Percentiles rank a stretch among this genome's conserved stretches.
These are phyloP conservation scores for Agrypnia vestita DNA, from an alignment of 1,140 invertebrate genomes.

Conservation along the genomic window DNA sequence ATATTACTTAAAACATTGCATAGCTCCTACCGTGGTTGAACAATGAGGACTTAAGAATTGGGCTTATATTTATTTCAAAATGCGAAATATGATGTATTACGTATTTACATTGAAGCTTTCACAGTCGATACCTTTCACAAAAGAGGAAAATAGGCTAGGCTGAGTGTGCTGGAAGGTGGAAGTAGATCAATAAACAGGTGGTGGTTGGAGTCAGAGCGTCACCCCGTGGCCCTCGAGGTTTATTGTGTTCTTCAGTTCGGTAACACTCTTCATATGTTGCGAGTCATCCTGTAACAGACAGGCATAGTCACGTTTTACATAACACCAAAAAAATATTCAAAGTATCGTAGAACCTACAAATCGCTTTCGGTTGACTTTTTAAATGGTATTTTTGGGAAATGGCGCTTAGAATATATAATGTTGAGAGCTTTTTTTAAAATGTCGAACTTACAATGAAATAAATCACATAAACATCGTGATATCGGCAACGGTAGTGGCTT, in stretches of 20 bases:
- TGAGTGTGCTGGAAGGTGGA: too few relatives aligned
- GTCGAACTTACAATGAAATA: too few relatives aligned
- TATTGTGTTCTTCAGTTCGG: conserved; percentile 56
- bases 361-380: too few relatives aligned
- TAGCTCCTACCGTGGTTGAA: neutral
- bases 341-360: too few relatives aligned
- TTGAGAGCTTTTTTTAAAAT: too few relatives aligned
- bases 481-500: too few relatives aligned
- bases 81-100: neutral
- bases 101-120: too few relatives aligned
- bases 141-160: too few relatives aligned
- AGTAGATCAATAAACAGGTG: neutral
- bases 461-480: too few relatives aligned
- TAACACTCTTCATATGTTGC: conserved; percentile 47
- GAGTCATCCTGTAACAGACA: conserved; percentile 53
- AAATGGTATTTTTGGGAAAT: too few relatives aligned
- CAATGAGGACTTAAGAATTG: neutral
- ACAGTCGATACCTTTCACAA: too few relatives aligned
- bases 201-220: neutral
- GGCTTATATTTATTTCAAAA: neutral
- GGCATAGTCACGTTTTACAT: neutral
- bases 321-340: conserved; percentile 5
- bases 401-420: too few relatives aligned
- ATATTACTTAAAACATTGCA: neutral
- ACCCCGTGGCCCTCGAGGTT: conserved; percentile 53